Evolutionary conservation across 2,888 invertebrate genomes (phyloP).

Genomic region (Orchestes rusci): DNA sequence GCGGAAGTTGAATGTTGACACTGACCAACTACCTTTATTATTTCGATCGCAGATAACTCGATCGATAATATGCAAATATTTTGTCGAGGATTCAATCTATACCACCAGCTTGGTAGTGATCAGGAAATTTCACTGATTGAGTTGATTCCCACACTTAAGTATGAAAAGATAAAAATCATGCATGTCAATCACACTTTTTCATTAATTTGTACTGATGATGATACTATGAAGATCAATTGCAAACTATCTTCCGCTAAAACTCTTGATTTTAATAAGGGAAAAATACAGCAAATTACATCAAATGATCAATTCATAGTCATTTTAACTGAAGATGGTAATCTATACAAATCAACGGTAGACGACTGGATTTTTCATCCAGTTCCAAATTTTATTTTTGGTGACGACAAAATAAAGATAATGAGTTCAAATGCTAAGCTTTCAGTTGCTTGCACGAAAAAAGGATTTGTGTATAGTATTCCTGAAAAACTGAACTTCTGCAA

Average conservation of each 20-base stretch:
- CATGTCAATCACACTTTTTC: neutral
- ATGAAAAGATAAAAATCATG: too few relatives aligned
- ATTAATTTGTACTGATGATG: neutral
- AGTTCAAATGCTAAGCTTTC: conserved; percentile 46
- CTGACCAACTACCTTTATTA: too few relatives aligned
- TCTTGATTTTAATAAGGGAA: conserved; percentile 1
- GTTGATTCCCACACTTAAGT: too few relatives aligned
- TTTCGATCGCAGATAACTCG: too few relatives aligned
- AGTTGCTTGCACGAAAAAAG: conserved; percentile 44
- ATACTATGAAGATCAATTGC: neutral
- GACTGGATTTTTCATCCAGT: conserved; percentile 22
- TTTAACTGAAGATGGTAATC: conserved; percentile 29
- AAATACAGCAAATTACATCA: conserved; percentile 12
- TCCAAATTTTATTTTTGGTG: conserved; percentile 25
- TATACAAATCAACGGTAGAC: conserved; percentile 32
- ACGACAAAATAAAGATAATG: conserved; percentile 42
- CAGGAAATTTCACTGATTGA: neutral
- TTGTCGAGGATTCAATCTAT: conserved; percentile 42
- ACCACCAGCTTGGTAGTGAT: conserved; percentile 33
- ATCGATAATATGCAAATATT: conserved; percentile 41
- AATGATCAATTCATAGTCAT: neutral
- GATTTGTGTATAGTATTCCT: conserved; percentile 57
- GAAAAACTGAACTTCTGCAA: conserved; percentile 50
- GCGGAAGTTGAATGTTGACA: too few relatives aligned
- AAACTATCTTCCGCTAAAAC: neutral